Evolutionary conservation across 2,113 vertebrate genomes (phyloP), one percentile per base, ranked within the genome.

Genomic region (Centropus unirufus): DNA sequence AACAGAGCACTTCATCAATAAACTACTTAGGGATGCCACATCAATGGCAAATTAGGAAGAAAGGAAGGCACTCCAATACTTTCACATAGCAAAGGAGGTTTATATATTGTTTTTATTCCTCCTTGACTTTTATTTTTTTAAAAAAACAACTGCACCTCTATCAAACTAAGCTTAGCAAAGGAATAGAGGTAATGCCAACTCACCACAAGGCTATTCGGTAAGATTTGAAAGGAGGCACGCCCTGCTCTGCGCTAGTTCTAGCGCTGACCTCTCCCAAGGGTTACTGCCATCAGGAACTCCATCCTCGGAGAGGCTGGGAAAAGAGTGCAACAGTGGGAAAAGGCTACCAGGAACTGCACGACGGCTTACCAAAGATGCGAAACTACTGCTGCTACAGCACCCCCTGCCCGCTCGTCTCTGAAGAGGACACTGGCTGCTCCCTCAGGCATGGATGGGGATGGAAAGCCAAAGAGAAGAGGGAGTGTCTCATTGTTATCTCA

Each of bases 1-100:
- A 96, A 96, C 66, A 96, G 85, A 90, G 54, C 86, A 93, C 93
- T 96, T 94, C 86, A 96, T 95, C 95, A 97, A 95, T 96, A 96
- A 94, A 94, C 94, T 96, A 82, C 88, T 95, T 90, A 93, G 73
- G 92, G 92, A 92, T 92, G 93, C 95, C 92, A 95, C 95, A 94
- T 96, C 95, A 96, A 69, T 87, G 88, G 93, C 76, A 93, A 90
- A 96, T 96, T 94, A 96, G 88, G 73, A 95, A 96, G 77, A 97
- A 96, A 93, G 77, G 88, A 87, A 89, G 88, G 88, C 73, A 64
- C 40, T 84, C 80, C 58, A 92, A 93, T 93, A 94, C 74, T 89
- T 92, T 64, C 69, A 91, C 69, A 73, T 19, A 89, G 90, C 73
- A 93, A 90, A 92, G 44, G 52, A 90, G 62, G 49, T 68, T 95